Conservation (phyloP, 2,888 invertebrate species). For the Cataglyphis rosenhaueri region DNA sequence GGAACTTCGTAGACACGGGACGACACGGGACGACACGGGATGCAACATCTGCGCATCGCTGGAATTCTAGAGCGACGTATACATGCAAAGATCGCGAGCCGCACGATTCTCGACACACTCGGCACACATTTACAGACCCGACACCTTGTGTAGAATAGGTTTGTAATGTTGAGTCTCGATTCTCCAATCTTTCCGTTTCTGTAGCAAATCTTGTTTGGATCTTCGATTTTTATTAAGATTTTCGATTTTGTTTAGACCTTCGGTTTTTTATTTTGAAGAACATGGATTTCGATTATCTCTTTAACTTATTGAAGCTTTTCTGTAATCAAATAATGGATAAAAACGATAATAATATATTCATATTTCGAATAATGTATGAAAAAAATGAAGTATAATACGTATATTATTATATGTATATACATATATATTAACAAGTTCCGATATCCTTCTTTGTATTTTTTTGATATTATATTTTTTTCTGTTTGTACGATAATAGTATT, state of each 20-base stretch:
- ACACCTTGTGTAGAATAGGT: conserved; percentile 3
- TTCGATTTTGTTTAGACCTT: not conserved
- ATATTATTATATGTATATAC: no score
- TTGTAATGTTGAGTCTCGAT: conserved; percentile 14
- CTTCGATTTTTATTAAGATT: not conserved
- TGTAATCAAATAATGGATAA: not conserved
- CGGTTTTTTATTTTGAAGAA: not conserved
- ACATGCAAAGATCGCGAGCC: conserved; percentile 16
- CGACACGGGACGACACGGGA: not conserved
- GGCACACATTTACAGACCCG: not conserved
- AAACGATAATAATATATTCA: no score
- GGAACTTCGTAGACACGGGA: conserved; percentile 16
- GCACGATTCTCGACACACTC: not conserved
- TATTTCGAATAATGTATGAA: not conserved
- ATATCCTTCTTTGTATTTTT: not conserved
- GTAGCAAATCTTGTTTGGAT: not conserved
- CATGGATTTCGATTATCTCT: not conserved
- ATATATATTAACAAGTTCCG: not conserved
- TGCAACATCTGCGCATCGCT: conserved; percentile 46
- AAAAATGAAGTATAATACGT: not conserved
- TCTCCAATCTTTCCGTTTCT: not conserved
- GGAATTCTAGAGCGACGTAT: conserved; percentile 60
- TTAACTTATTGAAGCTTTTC: not conserved
- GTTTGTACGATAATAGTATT: not conserved
- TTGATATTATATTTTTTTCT: not conserved